Conservation (phyloP, 1,140 invertebrate genomes). For the Pemphigus obesinymphae region DNA sequence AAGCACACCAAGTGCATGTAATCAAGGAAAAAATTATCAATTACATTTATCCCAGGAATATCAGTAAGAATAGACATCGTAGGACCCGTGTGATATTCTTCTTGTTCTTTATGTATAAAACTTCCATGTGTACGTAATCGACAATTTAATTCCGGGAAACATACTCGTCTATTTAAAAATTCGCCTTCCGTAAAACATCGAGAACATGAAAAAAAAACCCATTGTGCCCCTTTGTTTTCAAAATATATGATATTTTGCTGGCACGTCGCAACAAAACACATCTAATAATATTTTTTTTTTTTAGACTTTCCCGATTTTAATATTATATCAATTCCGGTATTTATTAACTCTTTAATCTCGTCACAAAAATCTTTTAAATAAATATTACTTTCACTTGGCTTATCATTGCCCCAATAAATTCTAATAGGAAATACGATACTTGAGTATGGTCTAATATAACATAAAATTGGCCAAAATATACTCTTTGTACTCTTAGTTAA, state of each 20-base stretch:
- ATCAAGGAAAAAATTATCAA: no score
- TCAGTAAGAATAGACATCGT: no score
- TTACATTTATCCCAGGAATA: no score
- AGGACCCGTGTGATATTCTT: background rate
- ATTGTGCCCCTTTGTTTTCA: constrained; percentile 4
- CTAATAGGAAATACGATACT: constrained; percentile 11
- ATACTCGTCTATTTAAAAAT: background rate
- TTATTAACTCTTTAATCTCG: background rate
- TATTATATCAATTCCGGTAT: background rate
- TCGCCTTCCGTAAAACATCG: background rate
- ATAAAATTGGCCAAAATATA: constrained; percentile 47
- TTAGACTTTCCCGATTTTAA: no score
- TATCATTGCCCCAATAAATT: background rate
- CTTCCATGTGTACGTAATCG: background rate
- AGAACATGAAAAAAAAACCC: background rate
- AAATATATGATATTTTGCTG: background rate
- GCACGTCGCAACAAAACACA: background rate
- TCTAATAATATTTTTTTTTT: no score
- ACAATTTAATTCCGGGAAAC: background rate
- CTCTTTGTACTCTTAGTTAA: constrained; percentile 46
- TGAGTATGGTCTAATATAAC: background rate
- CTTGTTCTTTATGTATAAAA: background rate
- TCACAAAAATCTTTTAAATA: background rate
- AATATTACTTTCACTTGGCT: background rate
- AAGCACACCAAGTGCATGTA: background rate